Base-by-base conservation (phyloP, 2,113 vertebrate genomes). In the Paramormyrops kingsleyae region DNA sequence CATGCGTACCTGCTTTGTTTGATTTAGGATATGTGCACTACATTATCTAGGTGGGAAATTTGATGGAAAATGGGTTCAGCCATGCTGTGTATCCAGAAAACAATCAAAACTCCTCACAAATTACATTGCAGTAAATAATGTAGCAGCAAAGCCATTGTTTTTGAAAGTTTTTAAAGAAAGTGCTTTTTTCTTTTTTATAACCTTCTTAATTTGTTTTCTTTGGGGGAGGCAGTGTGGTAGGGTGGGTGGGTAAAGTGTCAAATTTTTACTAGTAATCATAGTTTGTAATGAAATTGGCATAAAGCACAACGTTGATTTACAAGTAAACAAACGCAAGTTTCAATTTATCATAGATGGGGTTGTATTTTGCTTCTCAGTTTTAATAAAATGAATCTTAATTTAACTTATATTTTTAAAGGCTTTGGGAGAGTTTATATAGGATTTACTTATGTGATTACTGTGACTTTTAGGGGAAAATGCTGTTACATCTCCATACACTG, bases 361-460 rank as follows among this genome's bases (percentile, higher is more conserved):
- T 89, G n/a, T 52, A 39, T 66, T 49, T 87, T 46, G 35, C 35
- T 59, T 90, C 86, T 88, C 50, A 31, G 70, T 70, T 87, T 87
- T 90, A 88, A 87, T 90, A 90, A 53, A 42, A 9, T 62, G 35
- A 27, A 10, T 89, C 39, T 77, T 53, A 52, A 85, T 77, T 89
- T 59, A 46, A 88, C 56, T 87, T 87, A 21, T 44, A 87, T 39
- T 87, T 87, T 86, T 49, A 15, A 77, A 87, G n/a, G 46, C 9
- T 53, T 80, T 52, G 66, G 46, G 56, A 77, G 59, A 44, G 50
- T 77, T 89, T 42, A 5, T 62, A 46, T 89, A 27, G 42, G 66
- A 53, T 53, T 88, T 31, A 80, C 21, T 74, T 59, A 39, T 42
- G 42, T 84, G 19, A 46, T 42, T 85, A 86, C 44, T 89, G 46